Base-by-base conservation (phyloP, 2,113 vertebrate genomes). In the Solenodon paradoxus region DNA sequence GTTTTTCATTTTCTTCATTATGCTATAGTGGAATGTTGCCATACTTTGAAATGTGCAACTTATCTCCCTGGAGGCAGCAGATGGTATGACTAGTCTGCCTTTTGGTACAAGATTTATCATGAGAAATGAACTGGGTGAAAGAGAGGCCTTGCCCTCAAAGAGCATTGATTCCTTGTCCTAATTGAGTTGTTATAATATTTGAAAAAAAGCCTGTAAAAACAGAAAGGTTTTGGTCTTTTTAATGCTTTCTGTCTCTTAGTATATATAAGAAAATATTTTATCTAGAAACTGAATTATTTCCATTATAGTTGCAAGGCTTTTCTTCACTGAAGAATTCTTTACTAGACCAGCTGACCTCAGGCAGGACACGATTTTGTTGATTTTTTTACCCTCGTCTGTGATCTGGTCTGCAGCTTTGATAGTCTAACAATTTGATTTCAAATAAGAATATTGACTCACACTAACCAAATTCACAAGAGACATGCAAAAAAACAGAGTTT, bases 1-100 rank as follows among this genome's bases (percentile, higher is more conserved):
- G 96, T 90, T 95, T 97, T 97, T 90, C 94, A 93, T 97, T 96
- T 96, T 95, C 90, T 96, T 96, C 96, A 96, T 97, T 97, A 96
- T 97, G 97, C 96, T 96, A 81, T 92, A 71, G 94, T 97, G 97
- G 97, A 97, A 96, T 79, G 82, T 92, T 97, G 97, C 97, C 97
- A 97, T 88, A 69, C 97, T 97, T 96, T 93, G 90, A 97, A 97
- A 96, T 97, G 96, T 97, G 94, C 95, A 97, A 32, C 71, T 90
- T 88, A 63, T 95, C 95, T 97, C 96, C 93, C 94, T 88, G 79
- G 96, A 97, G 93, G 92, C 90, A 96, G 92, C 97, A 97, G 97
- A 97, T 97, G 97, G 97, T 95, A 57, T 92, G 81, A 95, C 87
- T 90, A 88, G 86, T 94, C 92, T 96, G 90, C 93, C 79, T 96